Conservation (phyloP, 2,113 vertebrate species). For the Perca flavescens region DNA sequence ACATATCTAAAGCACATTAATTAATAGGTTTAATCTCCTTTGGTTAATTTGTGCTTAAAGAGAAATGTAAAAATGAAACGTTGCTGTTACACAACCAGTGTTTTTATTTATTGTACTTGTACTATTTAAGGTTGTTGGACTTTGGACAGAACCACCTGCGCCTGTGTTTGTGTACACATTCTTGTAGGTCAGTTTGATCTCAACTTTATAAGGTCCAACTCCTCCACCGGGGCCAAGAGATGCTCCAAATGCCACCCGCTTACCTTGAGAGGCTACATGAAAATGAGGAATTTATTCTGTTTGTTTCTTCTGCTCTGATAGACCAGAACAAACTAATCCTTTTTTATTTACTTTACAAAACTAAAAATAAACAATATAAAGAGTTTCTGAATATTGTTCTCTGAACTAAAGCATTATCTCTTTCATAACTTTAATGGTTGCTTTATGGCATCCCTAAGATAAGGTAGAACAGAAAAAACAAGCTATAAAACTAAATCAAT, state of each 20-base stretch:
- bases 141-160: neutral
- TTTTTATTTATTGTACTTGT: neutral
- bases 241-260: neutral
- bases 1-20: neutral
- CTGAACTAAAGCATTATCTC: neutral
- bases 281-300: neutral
- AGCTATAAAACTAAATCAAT: neutral
- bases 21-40: neutral
- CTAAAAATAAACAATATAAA: neutral
- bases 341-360: neutral
- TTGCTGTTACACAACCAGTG: neutral
- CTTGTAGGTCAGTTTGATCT: constrained; percentile 40
- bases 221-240: neutral
- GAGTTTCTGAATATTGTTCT: neutral
- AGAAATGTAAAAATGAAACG: neutral
- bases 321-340: neutral
- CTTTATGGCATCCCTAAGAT: neutral
- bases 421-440: neutral
- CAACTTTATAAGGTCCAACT: constrained; percentile 25
- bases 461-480: neutral
- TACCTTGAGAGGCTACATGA: neutral
- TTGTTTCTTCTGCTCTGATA: neutral
- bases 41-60: neutral
- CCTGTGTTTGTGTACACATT: neutral
- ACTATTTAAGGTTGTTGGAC: neutral